A percentile compares a stretch with the other conserved stretches of the same genome.
Evolutionary conservation across 2,888 invertebrate species (phyloP).

Genomic region (Lacanobia oleracea): DNA sequence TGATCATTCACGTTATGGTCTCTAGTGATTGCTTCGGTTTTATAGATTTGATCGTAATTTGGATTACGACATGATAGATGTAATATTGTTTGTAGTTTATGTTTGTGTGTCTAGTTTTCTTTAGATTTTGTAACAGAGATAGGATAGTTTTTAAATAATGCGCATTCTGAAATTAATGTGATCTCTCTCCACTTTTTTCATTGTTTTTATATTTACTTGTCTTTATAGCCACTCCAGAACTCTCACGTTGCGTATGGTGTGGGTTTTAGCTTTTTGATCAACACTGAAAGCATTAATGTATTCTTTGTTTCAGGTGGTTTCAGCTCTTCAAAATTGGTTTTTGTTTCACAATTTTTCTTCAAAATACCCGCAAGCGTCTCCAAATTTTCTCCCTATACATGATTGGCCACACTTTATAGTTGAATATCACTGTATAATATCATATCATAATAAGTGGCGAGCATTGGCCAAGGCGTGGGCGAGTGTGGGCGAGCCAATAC

Average conservation of each 20-base stretch:
- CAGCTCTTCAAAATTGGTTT: neutral
- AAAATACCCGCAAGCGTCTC: neutral
- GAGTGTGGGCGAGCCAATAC: constrained; percentile 72
- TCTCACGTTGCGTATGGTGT: neutral
- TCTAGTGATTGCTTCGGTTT: constrained; percentile 59
- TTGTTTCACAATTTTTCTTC: neutral
- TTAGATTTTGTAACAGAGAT: neutral
- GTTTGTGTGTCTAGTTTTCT: constrained; percentile 3
- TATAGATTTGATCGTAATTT: constrained; percentile 60
- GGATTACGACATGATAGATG: constrained; percentile 27
- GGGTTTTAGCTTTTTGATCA: neutral
- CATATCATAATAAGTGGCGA: constrained; percentile 66
- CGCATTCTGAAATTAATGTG: neutral
- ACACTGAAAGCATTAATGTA: neutral
- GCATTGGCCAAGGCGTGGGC: constrained; percentile 67
- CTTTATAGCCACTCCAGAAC: neutral
- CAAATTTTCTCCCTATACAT: constrained; percentile 7
- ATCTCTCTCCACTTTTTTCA: too few relatives aligned
- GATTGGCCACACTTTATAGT: constrained; percentile 57
- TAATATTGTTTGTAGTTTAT: constrained; percentile 23
- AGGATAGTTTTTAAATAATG: neutral
- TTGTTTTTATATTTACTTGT: neutral
- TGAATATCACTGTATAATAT: constrained; percentile 60
- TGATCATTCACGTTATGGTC: constrained; percentile 52
- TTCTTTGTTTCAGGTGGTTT: neutral